These are phyloP conservation scores for Patella depressa DNA, from an alignment of 2,888 invertebrate species.

Conservation along the genomic window DNA sequence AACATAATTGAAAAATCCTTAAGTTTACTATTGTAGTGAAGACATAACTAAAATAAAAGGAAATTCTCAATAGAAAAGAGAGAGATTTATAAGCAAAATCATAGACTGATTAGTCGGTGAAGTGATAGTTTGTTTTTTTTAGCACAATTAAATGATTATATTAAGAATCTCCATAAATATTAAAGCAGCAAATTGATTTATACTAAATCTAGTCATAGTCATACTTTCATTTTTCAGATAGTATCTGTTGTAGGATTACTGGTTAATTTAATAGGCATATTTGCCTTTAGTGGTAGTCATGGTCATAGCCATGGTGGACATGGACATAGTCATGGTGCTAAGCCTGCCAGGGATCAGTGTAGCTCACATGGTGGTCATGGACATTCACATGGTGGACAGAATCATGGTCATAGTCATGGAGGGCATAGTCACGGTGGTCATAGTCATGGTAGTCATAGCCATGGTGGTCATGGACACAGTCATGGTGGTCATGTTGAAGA, in stretches of 20 bases:
- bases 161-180: too few relatives aligned
- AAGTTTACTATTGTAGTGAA: too few relatives aligned
- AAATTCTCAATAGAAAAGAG: too few relatives aligned
- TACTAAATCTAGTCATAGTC: background rate
- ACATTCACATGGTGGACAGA: constrained; percentile 55
- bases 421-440: constrained; percentile 62
- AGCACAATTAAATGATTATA: too few relatives aligned
- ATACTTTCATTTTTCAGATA: constrained; percentile 64
- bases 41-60: too few relatives aligned
- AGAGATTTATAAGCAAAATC: too few relatives aligned
- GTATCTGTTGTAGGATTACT: constrained; percentile 75
- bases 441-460: constrained; percentile 61
- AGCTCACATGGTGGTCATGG: constrained; percentile 68
- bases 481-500: constrained; percentile 49
- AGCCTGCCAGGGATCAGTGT: background rate
- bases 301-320: constrained; percentile 66
- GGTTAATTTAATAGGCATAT: constrained; percentile 75
- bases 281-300: constrained; percentile 71
- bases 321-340: constrained; percentile 47
- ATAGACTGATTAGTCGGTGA: too few relatives aligned
- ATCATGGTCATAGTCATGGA: constrained; percentile 67
- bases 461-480: constrained; percentile 57
- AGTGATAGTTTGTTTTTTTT: too few relatives aligned
- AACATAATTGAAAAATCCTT: too few relatives aligned
- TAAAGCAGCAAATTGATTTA: too few relatives aligned